phyloP scores from a whole-genome alignment of 2,113 vertebrate species.

The Syngnathus scovelli region DNA sequence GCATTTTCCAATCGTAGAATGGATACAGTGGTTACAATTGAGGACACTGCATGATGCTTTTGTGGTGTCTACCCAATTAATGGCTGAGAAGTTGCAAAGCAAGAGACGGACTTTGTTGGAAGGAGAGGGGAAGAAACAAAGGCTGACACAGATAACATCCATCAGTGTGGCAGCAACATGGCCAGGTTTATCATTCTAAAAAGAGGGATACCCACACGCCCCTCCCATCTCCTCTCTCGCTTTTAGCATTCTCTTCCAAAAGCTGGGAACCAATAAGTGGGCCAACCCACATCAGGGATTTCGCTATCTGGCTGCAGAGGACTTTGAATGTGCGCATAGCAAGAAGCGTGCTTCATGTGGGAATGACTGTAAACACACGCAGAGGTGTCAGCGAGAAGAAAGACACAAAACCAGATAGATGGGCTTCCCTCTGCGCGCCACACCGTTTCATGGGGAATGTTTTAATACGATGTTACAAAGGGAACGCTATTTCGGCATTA shows the following conservation, averaged over 20 bases:
- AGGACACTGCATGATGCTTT: slow-evolving; percentile 58
- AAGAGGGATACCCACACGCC: slow-evolving; percentile 38
- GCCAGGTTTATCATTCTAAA: slow-evolving; percentile 50
- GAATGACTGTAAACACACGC: slow-evolving; percentile 58
- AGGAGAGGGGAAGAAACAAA: slow-evolving; percentile 58
- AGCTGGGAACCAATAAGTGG: slow-evolving; percentile 60
- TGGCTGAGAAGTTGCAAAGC: slow-evolving; percentile 20
- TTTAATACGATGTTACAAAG: slow-evolving; percentile 18
- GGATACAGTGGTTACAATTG: slow-evolving; percentile 45
- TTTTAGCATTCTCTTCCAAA: slow-evolving; percentile 35
- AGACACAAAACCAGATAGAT: slow-evolving; percentile 8
- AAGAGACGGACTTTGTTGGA: slow-evolving; percentile 26
- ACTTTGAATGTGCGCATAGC: slow-evolving; percentile 53
- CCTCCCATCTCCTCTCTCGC: slow-evolving; percentile 21
- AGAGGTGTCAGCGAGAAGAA: slow-evolving; percentile 33
- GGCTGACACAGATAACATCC: slow-evolving; percentile 67
- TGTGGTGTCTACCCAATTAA: slow-evolving; percentile 54
- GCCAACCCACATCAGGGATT: slow-evolving; percentile 69
- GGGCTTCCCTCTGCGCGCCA: slow-evolving; percentile 20
- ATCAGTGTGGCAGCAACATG: slow-evolving; percentile 51
- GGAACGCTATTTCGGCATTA: slow-evolving; percentile 15
- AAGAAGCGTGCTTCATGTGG: slow-evolving; percentile 42
- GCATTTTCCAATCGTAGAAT: slow-evolving; percentile 50
- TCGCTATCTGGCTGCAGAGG: slow-evolving; percentile 56
- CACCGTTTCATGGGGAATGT: slow-evolving; percentile 15